Base-by-base conservation (phyloP, 35 echinoderm and acorn worm genomes). In the Eucidaris tribuloides region DNA sequence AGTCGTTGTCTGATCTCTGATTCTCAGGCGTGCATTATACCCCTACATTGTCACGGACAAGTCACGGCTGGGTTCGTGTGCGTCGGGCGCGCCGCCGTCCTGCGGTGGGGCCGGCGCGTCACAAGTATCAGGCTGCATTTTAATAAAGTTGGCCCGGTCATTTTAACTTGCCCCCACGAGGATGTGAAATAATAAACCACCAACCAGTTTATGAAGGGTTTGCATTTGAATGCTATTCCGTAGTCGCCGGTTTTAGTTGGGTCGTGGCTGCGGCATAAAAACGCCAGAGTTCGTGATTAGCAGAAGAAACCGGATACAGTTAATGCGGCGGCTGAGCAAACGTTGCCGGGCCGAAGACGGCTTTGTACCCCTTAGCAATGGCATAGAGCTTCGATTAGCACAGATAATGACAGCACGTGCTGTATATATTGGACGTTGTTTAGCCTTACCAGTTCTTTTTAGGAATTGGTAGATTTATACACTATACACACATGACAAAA, bases 131-230 rank as follows among this genome's bases (percentile, higher is more conserved):
- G 61, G 25, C 30, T 34, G 37, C 61, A 11, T 32, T 64, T 64
- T 64, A 64, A 64, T 64, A 64, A 64, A 31, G 30, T 34, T 64
- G 19, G 29, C 61, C 28, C 37, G 61, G 61, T 64, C 48, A 11
- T 52, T 52, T 52, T n/a, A 11, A 11, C 9, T 52, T 74, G 41
- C 37, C 68, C 68, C 68, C 68, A 40, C 38, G 44, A 74, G 68
- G 68, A 74, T 42, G 37, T 74, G 68, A 42, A 74, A 74, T 74
- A 74, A 74, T 74, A 74, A 74, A 74, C 68, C 68, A 74, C 68
- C 68, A 36, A 74, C 68, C 68, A 40, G 48, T 74, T 74, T 74
- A 74, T 40, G 44, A 40, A 40, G 65, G 37, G 68, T 33, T n/a
- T 42, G 68, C 22, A 40, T 40, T 74, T 33, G 14, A 44, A 41